A percentile compares a stretch with the other conserved stretches of the same genome.
Evolutionary conservation across 1,140 invertebrate species (phyloP).

Genomic region (Platyscapa corneri): DNA sequence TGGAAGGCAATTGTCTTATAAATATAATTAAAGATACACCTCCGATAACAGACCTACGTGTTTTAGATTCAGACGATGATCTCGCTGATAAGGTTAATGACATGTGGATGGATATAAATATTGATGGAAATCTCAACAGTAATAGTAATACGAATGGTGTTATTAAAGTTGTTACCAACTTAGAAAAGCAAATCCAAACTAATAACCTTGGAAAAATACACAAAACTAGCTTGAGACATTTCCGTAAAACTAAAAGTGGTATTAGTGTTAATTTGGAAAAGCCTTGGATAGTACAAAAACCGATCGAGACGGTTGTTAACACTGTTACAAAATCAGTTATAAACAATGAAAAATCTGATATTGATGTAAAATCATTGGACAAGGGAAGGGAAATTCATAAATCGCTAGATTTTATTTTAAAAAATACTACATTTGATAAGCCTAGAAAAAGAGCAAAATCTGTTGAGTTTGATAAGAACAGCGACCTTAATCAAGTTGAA

Average conservation of each 20-base stretch:
- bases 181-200: conserved; percentile 41
- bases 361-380: not conserved
- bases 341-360: not conserved
- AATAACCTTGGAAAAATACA: conserved; percentile 9
- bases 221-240: conserved; percentile 42
- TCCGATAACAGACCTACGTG: conserved; percentile 59
- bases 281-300: not conserved
- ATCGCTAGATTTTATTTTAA: conserved; percentile 35
- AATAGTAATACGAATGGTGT: conserved; percentile 20
- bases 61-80: conserved; percentile 60
- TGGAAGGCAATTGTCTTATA: conserved; percentile 62
- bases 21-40: conserved; percentile 62
- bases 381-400: conserved; percentile 31
- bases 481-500: conserved; percentile 47
- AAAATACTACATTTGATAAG: not conserved
- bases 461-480: conserved; percentile 51
- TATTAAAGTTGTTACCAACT: not conserved
- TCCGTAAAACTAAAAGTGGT: conserved; percentile 40
- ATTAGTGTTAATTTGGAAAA: not conserved
- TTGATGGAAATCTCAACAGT: conserved; percentile 47
- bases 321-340: not conserved
- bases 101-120: conserved; percentile 60
- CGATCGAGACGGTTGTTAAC: not conserved
- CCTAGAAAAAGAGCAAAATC: conserved; percentile 57
- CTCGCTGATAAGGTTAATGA: conserved; percentile 58